Conservation (phyloP, 2,888 invertebrate genomes). For the Catocala fraxini region DNA sequence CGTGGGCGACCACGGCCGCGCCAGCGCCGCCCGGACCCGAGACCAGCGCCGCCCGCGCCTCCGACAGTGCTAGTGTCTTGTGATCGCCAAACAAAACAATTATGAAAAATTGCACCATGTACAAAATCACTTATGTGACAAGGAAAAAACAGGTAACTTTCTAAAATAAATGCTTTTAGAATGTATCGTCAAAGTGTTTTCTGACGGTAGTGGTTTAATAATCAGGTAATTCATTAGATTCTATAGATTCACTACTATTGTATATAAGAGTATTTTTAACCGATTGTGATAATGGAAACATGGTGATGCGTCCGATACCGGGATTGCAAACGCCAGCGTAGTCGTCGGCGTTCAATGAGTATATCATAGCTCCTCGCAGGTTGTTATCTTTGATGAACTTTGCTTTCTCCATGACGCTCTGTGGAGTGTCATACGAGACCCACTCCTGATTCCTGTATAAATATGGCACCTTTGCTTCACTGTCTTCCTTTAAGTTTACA, state of each 20-base stretch:
- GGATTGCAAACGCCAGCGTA: conserved; percentile 87
- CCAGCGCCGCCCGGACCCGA: neutral
- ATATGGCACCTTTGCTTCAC: conserved; percentile 92
- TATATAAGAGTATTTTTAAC: conserved; percentile 58
- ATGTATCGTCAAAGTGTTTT: conserved; percentile 5
- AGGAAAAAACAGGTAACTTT: conserved; percentile 77
- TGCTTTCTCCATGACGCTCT: conserved; percentile 91
- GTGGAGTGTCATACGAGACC: conserved; percentile 93
- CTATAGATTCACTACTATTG: neutral
- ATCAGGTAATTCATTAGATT: neutral
- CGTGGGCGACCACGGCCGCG: conserved; percentile 19
- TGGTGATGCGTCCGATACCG: conserved; percentile 31
- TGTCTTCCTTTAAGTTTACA: conserved; percentile 87
- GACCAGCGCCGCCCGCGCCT: conserved; percentile 34
- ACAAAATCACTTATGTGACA: conserved; percentile 83
- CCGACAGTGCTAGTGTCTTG: conserved; percentile 38
- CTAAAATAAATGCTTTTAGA: conserved; percentile 27
- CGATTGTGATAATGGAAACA: conserved; percentile 62
- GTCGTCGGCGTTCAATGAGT: conserved; percentile 94
- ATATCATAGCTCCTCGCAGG: conserved; percentile 94
- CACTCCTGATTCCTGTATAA: conserved; percentile 91
- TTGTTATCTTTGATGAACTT: conserved; percentile 88
- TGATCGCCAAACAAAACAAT: conserved; percentile 37
- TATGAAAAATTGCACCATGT: conserved; percentile 83
- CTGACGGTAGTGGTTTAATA: neutral